These are phyloP conservation scores for Actinernus sp. DNA, from an alignment of 92 coral and sea anemone species.

Conservation along the genomic window DNA sequence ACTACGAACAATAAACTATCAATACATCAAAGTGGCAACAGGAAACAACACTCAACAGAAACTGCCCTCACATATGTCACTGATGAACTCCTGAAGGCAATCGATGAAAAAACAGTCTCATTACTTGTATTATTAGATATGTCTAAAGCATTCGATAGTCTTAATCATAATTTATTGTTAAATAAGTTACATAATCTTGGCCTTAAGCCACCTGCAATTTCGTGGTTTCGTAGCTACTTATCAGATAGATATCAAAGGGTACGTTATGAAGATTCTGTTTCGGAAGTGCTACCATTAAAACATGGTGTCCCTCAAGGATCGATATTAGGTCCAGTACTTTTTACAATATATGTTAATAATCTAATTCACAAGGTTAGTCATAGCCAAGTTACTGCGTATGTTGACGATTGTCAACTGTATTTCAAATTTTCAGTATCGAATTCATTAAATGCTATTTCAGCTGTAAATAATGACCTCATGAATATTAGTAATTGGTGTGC, in stretches of 20 bases:
- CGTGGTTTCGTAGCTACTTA: slow-evolving; percentile 40
- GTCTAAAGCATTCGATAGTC: slow-evolving; percentile 64
- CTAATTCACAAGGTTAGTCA: slow-evolving; percentile 27
- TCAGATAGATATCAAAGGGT: slow-evolving; percentile 32
- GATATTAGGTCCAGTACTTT: slow-evolving; percentile 50
- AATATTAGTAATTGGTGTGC: slow-evolving; percentile 36
- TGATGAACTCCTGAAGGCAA: slow-evolving; percentile 54
- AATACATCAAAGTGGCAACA: slow-evolving; percentile 51
- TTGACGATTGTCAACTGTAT: slow-evolving; percentile 42
- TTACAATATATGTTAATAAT: slow-evolving; percentile 43
- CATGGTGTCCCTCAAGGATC: slow-evolving; percentile 65
- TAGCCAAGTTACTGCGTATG: slow-evolving; percentile 29
- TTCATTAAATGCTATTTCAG: slow-evolving; percentile 27
- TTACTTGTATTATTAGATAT: slow-evolving; percentile 38
- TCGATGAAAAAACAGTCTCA: slow-evolving; percentile 35
- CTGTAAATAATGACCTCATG: slow-evolving; percentile 16
- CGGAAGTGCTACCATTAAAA: slow-evolving; percentile 36
- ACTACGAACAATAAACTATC: slow-evolving; percentile 9
- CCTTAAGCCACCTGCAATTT: slow-evolving; percentile 14
- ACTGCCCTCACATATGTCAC: slow-evolving; percentile 42
- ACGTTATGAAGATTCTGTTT: slow-evolving; percentile 30
- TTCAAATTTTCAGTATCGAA: slow-evolving; percentile 29
- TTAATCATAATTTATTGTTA: slow-evolving; percentile 29
- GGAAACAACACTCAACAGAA: slow-evolving; percentile 47
- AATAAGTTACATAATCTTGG: slow-evolving; percentile 22